Conservation (phyloP, 2,797 vertebrate genomes). For the Sardinella longiceps region DNA sequence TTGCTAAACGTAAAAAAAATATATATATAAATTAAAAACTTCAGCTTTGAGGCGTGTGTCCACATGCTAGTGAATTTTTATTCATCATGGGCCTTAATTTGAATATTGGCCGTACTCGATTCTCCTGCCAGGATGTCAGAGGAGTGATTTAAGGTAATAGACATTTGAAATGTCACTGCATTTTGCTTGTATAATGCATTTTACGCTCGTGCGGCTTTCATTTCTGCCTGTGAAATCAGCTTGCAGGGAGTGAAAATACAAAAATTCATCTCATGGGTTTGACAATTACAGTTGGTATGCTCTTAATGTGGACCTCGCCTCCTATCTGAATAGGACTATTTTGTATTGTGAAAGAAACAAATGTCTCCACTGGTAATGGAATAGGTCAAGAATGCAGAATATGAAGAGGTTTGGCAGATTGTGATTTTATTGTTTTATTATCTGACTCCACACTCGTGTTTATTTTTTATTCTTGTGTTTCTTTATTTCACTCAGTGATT, state of each 20-base stretch:
- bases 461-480: neutral
- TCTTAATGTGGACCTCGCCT: neutral
- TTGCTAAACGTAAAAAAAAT: no score
- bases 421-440: neutral
- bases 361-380: conserved; percentile 2
- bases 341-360: neutral
- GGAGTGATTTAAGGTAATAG: neutral
- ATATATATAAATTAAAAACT: no score
- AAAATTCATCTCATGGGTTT: neutral
- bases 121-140: neutral
- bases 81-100: neutral
- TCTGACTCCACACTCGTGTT: neutral
- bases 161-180: conserved; percentile 9
- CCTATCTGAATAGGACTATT: neutral
- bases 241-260: neutral
- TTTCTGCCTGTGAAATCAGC: neutral
- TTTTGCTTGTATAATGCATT: neutral
- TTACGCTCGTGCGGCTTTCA: neutral
- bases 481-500: neutral
- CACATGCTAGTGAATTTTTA: neutral
- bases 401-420: neutral
- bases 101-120: neutral
- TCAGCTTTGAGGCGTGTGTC: neutral
- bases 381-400: neutral
- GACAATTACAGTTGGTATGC: neutral